Percentiles rank a stretch among this genome's conserved stretches.
These are phyloP conservation scores for Torymus aiolomorphi DNA, from an alignment of 2,888 invertebrate species.

Conservation along the genomic window DNA sequence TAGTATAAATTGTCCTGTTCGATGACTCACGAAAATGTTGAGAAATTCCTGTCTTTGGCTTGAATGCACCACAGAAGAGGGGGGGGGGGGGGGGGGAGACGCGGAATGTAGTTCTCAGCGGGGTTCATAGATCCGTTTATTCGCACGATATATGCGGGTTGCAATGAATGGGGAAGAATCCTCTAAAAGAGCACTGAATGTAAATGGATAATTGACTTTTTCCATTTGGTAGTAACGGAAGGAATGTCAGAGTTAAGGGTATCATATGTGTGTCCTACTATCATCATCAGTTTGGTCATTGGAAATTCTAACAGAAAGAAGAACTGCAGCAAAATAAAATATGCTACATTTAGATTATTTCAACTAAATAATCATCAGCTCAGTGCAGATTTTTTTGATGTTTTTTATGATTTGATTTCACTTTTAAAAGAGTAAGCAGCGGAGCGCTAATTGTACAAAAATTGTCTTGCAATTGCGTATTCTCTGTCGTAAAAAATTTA, in stretches of 20 bases:
- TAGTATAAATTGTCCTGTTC: slow-evolving; percentile 23
- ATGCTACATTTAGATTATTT: too few species aligned
- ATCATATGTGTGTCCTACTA: not conserved
- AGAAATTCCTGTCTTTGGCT: slow-evolving; percentile 9
- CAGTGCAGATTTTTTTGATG: too few species aligned
- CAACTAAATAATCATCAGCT: too few species aligned
- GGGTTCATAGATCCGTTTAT: slow-evolving; percentile 24
- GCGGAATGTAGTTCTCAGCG: slow-evolving; percentile 25
- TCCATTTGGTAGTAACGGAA: slow-evolving; percentile 15
- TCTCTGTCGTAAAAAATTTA: not conserved
- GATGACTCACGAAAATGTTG: slow-evolving; percentile 42
- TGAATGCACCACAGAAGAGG: slow-evolving; percentile 20
- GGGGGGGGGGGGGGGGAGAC: not conserved
- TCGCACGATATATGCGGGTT: slow-evolving; percentile 50
- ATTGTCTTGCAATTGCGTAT: too few species aligned
- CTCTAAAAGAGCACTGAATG: slow-evolving; percentile 5
- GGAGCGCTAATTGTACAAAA: too few species aligned
- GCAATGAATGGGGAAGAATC: slow-evolving; percentile 10
- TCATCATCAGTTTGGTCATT: not conserved
- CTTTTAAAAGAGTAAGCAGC: too few species aligned
- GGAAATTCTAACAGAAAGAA: too few species aligned
- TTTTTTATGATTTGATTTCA: too few species aligned
- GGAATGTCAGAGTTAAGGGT: not conserved
- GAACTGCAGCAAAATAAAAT: too few species aligned
- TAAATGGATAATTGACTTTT: slow-evolving; percentile 44